phyloP scores from a whole-genome alignment of 2,888 invertebrate species.

The Stegana nigrithorax region DNA sequence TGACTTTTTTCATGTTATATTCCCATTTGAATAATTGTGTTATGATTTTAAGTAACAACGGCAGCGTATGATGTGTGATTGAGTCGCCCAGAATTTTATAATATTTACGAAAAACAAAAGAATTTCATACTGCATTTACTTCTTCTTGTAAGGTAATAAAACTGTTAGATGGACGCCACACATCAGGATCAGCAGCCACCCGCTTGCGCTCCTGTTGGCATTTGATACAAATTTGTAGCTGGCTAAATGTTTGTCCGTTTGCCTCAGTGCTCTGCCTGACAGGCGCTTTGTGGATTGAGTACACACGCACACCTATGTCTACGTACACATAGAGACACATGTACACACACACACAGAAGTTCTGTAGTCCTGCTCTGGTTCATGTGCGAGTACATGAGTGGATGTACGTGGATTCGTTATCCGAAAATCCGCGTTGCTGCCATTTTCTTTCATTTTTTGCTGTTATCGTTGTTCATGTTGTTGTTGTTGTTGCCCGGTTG shows the following conservation, averaged over 20 bases:
- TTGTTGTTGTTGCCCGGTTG: no score
- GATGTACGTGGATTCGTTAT: conserved; percentile 56
- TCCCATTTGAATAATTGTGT: no score
- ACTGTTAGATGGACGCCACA: not conserved
- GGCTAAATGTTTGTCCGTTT: not conserved
- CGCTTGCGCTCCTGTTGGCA: not conserved
- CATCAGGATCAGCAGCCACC: not conserved
- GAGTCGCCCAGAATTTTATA: no score
- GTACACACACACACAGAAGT: conserved; percentile 27
- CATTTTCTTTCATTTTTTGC: conserved; percentile 10
- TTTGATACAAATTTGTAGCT: not conserved
- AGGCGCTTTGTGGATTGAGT: not conserved
- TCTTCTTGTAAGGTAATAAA: not conserved
- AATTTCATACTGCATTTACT: not conserved
- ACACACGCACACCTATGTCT: conserved; percentile 3
- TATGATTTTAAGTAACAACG: no score
- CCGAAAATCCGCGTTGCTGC: conserved; percentile 49
- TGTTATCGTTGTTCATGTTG: no score
- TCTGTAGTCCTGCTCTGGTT: not conserved
- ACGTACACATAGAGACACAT: conserved; percentile 35
- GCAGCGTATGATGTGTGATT: no score
- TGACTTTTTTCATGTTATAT: no score
- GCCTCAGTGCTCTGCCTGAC: not conserved
- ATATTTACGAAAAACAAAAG: no score
- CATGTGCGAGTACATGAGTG: conserved; percentile 12